Percentiles rank a stretch among this genome's conserved stretches.
Evolutionary conservation across 2,797 vertebrate species (phyloP).

Genomic region (Pygocentrus nattereri): DNA sequence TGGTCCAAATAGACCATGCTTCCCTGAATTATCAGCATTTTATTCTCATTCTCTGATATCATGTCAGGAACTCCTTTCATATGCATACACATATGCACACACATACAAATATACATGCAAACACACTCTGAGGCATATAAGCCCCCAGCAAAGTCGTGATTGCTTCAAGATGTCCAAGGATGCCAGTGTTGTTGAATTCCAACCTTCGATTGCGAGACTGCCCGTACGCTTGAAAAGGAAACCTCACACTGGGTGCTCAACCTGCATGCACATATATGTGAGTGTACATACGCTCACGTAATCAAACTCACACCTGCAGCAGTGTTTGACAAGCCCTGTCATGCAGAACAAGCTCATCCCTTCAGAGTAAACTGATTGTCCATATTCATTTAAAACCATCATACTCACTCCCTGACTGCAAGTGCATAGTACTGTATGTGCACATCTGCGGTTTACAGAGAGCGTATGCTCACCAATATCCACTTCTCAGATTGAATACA

Average conservation of each 20-base stretch:
- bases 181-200: conserved; percentile 63
- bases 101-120: conserved; percentile 34
- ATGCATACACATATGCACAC: conserved; percentile 44
- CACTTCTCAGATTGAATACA: background rate
- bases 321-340: conserved; percentile 44
- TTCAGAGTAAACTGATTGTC: conserved; percentile 23
- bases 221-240: conserved; percentile 49
- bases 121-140: conserved; percentile 42
- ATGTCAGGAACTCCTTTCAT: conserved; percentile 42
- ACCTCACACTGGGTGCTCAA: conserved; percentile 53
- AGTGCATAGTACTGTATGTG: background rate
- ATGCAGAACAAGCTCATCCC: background rate
- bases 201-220: conserved; percentile 57
- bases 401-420: background rate
- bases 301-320: background rate
- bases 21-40: conserved; percentile 35
- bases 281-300: conserved; percentile 34
- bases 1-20: conserved; percentile 2
- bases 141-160: conserved; percentile 65
- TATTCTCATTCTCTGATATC: conserved; percentile 22
- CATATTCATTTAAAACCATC: background rate
- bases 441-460: conserved; percentile 1
- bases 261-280: background rate
- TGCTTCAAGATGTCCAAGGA: conserved; percentile 75
- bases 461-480: conserved; percentile 13